Evolutionary conservation across 2,888 invertebrate species (phyloP).

Genomic region (Antitype chi): DNA sequence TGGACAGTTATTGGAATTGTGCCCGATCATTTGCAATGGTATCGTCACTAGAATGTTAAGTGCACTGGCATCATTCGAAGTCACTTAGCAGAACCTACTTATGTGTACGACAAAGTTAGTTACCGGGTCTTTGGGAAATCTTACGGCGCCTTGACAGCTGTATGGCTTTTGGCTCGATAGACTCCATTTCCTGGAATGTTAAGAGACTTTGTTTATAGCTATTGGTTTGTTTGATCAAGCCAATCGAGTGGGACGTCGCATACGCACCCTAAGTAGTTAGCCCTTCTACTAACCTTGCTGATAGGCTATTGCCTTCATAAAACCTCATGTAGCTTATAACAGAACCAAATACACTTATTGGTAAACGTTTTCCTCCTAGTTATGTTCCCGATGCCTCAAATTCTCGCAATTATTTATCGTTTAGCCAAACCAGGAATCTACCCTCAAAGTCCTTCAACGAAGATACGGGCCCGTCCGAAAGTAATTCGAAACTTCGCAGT

Average conservation of each 20-base stretch:
- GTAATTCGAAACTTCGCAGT: no score
- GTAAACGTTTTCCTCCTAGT: neutral
- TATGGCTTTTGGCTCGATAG: slow-evolving; percentile 1
- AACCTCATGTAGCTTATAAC: no score
- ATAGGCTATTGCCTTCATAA: neutral
- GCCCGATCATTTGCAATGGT: slow-evolving; percentile 40
- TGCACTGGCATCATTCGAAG: slow-evolving; percentile 35
- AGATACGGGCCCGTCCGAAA: no score
- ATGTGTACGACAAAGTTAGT: slow-evolving; percentile 3
- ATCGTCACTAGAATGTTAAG: slow-evolving; percentile 36
- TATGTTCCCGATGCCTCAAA: neutral
- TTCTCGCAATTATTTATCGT: neutral
- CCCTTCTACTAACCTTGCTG: neutral
- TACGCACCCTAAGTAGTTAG: neutral
- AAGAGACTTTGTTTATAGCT: neutral
- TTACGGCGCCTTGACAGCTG: slow-evolving; percentile 3
- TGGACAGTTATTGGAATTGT: slow-evolving; percentile 36
- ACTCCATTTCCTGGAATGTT: slow-evolving; percentile 19
- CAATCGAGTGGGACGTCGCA: no score
- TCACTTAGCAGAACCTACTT: slow-evolving; percentile 31
- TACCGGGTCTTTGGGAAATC: slow-evolving; percentile 18
- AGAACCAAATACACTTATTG: neutral
- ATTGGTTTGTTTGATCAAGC: neutral
- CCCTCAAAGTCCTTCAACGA: no score
- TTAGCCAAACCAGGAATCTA: neutral